phyloP scores from a whole-genome alignment of 2,113 vertebrate species.

The Hipposideros armiger region DNA sequence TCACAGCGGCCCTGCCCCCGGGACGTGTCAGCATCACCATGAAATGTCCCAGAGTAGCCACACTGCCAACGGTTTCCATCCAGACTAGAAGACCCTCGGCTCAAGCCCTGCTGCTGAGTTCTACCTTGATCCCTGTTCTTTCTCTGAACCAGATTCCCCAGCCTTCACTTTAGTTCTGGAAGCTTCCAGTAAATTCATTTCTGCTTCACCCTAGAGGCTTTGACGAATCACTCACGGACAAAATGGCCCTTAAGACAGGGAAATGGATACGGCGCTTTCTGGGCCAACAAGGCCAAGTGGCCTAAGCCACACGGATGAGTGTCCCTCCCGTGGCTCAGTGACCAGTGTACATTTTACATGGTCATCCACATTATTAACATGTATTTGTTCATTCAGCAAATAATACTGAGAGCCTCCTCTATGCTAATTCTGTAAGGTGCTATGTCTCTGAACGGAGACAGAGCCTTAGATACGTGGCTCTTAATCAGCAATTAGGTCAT shows the following conservation, averaged over 20 bases:
- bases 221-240: neutral
- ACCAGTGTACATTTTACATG: neutral
- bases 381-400: neutral
- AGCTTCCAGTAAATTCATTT: neutral
- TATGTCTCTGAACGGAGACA: neutral
- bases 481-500: neutral
- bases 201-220: neutral
- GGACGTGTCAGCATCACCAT: neutral
- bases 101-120: neutral
- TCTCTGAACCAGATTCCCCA: neutral
- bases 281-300: neutral
- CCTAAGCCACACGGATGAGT: neutral
- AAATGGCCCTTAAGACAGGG: neutral
- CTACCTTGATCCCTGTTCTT: neutral
- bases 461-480: neutral
- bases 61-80: neutral
- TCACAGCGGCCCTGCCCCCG: neutral
- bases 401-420: neutral
- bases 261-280: neutral
- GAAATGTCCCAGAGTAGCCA: too few species aligned
- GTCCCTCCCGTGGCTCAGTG: neutral
- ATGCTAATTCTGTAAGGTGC: neutral
- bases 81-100: neutral
- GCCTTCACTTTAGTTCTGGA: conserved; percentile 13
- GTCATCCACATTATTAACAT: neutral